phyloP scores from a whole-genome alignment of 2,113 vertebrate genomes.

The Coryphaenoides rupestris region DNA sequence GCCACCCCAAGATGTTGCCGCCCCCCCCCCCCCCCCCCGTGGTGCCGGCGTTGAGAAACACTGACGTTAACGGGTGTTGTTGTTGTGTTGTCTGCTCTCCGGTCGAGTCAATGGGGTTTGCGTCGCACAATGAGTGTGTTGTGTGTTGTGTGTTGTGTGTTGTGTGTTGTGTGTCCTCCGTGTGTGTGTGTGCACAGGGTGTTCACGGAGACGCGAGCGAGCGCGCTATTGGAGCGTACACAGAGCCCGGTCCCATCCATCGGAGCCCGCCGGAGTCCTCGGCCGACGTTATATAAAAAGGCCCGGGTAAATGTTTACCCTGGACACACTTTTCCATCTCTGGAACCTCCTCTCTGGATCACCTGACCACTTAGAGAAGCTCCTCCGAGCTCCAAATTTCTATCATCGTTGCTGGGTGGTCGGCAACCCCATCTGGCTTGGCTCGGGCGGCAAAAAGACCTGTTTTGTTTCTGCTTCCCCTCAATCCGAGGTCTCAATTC shows the following conservation, averaged over 20 bases:
- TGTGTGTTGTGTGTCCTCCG: too few relatives aligned
- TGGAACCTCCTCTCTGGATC: conserved; percentile 35
- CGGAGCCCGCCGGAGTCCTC: conserved; percentile 51
- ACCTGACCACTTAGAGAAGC: conserved; percentile 61
- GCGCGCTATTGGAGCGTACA: conserved; percentile 61
- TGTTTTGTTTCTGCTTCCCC: too few relatives aligned
- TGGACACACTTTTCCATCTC: conserved; percentile 61
- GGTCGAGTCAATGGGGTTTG: too few relatives aligned
- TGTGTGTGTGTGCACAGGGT: conserved; percentile 5
- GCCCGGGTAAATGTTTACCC: conserved; percentile 70
- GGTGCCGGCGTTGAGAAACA: too few relatives aligned
- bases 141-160: too few relatives aligned
- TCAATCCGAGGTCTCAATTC: too few relatives aligned
- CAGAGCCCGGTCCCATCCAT: conserved; percentile 31
- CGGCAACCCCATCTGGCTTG: neutral
- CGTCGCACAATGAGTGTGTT: neutral
- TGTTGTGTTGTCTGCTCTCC: too few relatives aligned
- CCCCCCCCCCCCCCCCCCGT: too few relatives aligned
- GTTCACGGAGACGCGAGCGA: conserved; percentile 10
- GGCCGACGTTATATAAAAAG: conserved; percentile 52
- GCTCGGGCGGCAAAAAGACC: neutral
- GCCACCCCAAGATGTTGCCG: too few relatives aligned
- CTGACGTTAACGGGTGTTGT: too few relatives aligned
- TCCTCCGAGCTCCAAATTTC: conserved; percentile 30
- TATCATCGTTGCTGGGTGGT: conserved; percentile 34